Conservation (phyloP, 2,888 invertebrate genomes). For the Limenitis camilla region DNA sequence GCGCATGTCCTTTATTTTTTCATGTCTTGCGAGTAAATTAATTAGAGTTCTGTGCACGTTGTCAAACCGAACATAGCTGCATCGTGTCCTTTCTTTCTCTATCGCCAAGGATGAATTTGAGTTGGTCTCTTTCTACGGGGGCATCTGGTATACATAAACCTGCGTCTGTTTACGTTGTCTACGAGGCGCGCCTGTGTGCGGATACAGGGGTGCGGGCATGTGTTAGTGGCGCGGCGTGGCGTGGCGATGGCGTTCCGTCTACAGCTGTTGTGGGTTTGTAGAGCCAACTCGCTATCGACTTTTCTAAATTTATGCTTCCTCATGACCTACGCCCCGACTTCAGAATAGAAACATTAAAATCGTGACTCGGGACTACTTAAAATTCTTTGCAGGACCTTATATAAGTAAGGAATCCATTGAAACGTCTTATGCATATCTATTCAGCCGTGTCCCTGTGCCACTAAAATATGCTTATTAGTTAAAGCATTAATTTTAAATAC, state of each 20-base stretch:
- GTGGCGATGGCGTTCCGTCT: slow-evolving; percentile 48
- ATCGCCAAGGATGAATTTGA: slow-evolving; percentile 41
- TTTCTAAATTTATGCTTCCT: slow-evolving; percentile 71
- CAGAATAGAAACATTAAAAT: slow-evolving; percentile 42
- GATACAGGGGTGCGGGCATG: slow-evolving; percentile 59
- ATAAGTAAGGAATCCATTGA: slow-evolving; percentile 44
- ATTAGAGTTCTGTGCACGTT: slow-evolving; percentile 64
- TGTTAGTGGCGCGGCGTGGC: slow-evolving; percentile 51
- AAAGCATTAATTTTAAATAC: neutral
- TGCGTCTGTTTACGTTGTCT: slow-evolving; percentile 66
- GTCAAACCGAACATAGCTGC: slow-evolving; percentile 56
- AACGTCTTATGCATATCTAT: slow-evolving; percentile 33
- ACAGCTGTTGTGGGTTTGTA: slow-evolving; percentile 71
- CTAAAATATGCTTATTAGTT: slow-evolving; percentile 14
- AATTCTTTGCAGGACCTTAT: slow-evolving; percentile 42
- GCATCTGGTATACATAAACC: slow-evolving; percentile 73
- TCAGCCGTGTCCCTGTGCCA: slow-evolving; percentile 13
- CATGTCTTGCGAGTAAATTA: slow-evolving; percentile 64
- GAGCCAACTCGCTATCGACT: slow-evolving; percentile 55
- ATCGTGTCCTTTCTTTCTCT: slow-evolving; percentile 49
- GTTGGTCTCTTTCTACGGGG: slow-evolving; percentile 63
- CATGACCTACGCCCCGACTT: slow-evolving; percentile 60
- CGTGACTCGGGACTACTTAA: slow-evolving; percentile 43
- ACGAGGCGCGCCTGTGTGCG: slow-evolving; percentile 34
- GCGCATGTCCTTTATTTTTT: slow-evolving; percentile 54